Base-by-base conservation (phyloP, 2,888 invertebrate species). In the Formica aserva region DNA sequence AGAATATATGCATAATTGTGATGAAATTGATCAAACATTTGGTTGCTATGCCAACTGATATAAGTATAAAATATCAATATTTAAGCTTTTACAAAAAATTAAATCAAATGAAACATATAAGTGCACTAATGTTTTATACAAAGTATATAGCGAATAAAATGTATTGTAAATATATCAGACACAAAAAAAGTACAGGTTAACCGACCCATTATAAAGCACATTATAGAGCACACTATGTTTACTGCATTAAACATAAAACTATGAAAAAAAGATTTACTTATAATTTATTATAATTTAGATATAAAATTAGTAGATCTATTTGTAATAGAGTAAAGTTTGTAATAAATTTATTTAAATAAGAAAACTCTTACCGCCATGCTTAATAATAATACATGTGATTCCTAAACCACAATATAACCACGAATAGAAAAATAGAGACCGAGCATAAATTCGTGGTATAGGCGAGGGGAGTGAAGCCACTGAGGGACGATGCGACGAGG, bases 291-390 rank as follows among this genome's bases (percentile, higher is more conserved):
- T 35, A 22, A 13, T 22, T 29, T 11, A 18, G 18, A n/a, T 18
- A 38, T 38, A 32, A 32, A 32, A 6, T 32, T 32, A 32, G 6
- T 38, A 38, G 11, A 2, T 35, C 2, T 38, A 38, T 11, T 3
- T 41, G 5, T 41, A 41, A 11, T 38, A 38, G 9, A 9, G 11
- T 13, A 41, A 13, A 41, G 22, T 1, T 35, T 55, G 35, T 9
- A 32, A 26, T 26, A 22, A 26, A 55, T n/a, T 18, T 67, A 77
- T 65, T 62, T 45, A 13, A 41, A 32, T 15, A 35, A 72, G 0
- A 66, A 84, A 60, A 76, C 3, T 32, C 60, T 83, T 86, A 88
- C 88, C 86, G 88, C 86, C 88, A 88, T 88, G 15, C 4, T 74
- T 41, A 26, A 9, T 32, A n/a, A 6, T 45, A 48, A 26, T 55